Evolutionary conservation across 2,888 invertebrate genomes (phyloP).

Genomic region (Notocelia uddmanniana): DNA sequence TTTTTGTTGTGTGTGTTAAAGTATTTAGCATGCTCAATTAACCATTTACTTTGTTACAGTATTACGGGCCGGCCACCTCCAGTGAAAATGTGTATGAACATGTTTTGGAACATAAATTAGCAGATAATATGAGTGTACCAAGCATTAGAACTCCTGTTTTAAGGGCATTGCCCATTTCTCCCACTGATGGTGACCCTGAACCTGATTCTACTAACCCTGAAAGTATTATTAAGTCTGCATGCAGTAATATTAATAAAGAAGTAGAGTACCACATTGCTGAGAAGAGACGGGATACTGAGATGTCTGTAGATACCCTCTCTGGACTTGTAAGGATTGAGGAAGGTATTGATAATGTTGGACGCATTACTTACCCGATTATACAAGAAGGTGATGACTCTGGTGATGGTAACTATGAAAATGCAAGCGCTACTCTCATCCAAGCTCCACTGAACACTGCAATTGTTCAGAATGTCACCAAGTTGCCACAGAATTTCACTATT

Average conservation of each 20-base stretch:
- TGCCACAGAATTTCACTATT: constrained; percentile 81
- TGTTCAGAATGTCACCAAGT: constrained; percentile 80
- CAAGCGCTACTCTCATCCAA: constrained; percentile 73
- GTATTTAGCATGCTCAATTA: constrained; percentile 23
- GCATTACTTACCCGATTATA: constrained; percentile 75
- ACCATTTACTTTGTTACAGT: constrained; percentile 71
- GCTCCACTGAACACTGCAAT: constrained; percentile 77
- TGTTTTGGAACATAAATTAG: constrained; percentile 81
- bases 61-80: constrained; percentile 85
- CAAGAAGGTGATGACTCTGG: constrained; percentile 76
- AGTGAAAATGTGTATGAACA: constrained; percentile 80
- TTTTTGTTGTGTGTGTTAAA: not conserved
- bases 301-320: constrained; percentile 76
- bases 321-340: constrained; percentile 80
- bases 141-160: constrained; percentile 80
- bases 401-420: constrained; percentile 75
- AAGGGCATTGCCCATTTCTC: constrained; percentile 74
- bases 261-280: constrained; percentile 77
- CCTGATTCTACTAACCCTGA: constrained; percentile 82
- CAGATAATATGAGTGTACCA: constrained; percentile 78
- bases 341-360: constrained; percentile 73
- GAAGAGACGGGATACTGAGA: constrained; percentile 71
- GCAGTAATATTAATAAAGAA: constrained; percentile 73
- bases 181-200: constrained; percentile 74
- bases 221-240: constrained; percentile 76